A percentile compares a stretch with the other conserved stretches of the same genome.
Conservation (phyloP, 2,888 invertebrate species). For the Caenorhabditis sp. region DNA sequence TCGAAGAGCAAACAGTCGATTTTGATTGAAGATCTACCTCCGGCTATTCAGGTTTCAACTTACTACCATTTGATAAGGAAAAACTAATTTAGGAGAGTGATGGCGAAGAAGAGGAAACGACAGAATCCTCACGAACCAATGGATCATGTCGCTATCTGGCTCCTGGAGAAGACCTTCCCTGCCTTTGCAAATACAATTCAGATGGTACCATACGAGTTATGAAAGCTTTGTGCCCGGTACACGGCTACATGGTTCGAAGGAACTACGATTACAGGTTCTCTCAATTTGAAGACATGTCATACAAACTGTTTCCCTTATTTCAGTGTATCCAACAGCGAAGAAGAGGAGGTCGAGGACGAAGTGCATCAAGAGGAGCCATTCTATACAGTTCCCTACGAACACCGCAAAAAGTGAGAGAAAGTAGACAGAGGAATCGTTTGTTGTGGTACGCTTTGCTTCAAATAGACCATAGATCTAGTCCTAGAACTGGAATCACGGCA, state of each 20-base stretch:
- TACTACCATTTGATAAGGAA: no score
- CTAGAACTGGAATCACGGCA: neutral
- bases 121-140: conserved; percentile 52
- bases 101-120: conserved; percentile 62
- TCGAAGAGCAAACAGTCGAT: conserved; percentile 71
- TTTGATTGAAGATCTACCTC: conserved; percentile 68
- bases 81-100: conserved; percentile 66
- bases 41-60: conserved; percentile 59
- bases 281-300: neutral
- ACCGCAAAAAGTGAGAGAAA: conserved; percentile 52
- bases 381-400: conserved; percentile 67
- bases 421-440: conserved; percentile 43
- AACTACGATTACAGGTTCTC: conserved; percentile 73
- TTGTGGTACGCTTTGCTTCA: conserved; percentile 47
- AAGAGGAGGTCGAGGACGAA: conserved; percentile 70
- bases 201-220: conserved; percentile 74
- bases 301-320: conserved; percentile 6
- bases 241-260: conserved; percentile 79
- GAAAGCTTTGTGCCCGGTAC: conserved; percentile 82
- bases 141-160: conserved; percentile 76
- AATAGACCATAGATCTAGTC: neutral
- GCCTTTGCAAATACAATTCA: conserved; percentile 79
- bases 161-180: conserved; percentile 81
- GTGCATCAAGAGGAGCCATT: conserved; percentile 73
- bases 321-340: conserved; percentile 72